A percentile compares a stretch with the other conserved stretches of the same genome.
Conservation (phyloP, 2,797 vertebrate genomes). For the Carduelis carduelis region DNA sequence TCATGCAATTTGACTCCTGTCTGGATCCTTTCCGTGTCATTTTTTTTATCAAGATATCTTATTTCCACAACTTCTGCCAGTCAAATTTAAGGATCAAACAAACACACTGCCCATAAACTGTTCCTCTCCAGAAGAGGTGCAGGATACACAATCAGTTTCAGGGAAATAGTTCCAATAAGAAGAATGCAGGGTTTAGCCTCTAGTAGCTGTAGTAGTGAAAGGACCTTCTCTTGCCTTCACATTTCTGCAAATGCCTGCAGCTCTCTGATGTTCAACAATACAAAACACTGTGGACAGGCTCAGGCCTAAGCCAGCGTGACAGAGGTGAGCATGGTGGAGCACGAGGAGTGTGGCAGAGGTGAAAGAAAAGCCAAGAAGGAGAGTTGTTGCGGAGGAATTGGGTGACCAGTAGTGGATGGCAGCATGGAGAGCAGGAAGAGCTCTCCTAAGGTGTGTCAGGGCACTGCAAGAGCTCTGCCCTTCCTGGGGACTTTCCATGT, state of each 20-base stretch:
- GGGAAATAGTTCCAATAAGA: background rate
- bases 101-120: background rate
- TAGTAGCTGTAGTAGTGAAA: background rate
- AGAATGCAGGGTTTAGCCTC: background rate
- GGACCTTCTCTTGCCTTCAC: background rate
- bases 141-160: fast-evolving
- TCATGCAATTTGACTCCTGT: background rate
- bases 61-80: background rate
- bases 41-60: background rate
- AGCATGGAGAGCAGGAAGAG: background rate
- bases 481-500: background rate
- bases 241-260: background rate
- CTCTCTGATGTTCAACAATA: background rate
- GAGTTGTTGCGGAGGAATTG: background rate
- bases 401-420: background rate
- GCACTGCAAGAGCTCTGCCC: fast-evolving
- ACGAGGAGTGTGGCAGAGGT: background rate
- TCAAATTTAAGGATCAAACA: background rate
- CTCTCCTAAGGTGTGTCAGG: background rate
- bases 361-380: background rate
- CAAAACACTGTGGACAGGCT: background rate
- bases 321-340: background rate
- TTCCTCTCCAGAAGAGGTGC: background rate
- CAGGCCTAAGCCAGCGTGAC: background rate
- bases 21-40: background rate